A percentile compares a stretch with the other conserved stretches of the same genome.
Evolutionary conservation across 2,888 invertebrate species (phyloP).

Genomic region (Calliphora vomitoria): DNA sequence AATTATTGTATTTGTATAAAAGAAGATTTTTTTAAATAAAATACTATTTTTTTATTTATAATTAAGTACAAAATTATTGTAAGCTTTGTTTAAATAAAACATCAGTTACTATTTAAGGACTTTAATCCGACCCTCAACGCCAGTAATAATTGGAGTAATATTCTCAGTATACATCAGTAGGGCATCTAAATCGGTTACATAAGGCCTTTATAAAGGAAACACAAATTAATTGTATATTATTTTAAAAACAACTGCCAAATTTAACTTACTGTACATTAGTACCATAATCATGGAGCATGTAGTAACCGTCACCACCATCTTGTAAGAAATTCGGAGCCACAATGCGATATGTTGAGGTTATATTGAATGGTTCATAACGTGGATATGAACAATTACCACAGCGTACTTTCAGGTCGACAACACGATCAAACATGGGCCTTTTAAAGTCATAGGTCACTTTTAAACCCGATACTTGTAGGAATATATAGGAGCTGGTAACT

Average conservation of each 20-base stretch:
- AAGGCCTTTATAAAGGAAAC: constrained; percentile 63
- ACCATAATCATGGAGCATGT: constrained; percentile 83
- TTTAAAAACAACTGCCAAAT: not conserved
- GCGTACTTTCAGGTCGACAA: constrained; percentile 85
- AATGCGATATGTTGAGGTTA: constrained; percentile 87
- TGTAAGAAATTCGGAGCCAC: constrained; percentile 87
- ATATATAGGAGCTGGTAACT: constrained; percentile 75
- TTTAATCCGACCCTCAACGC: constrained; percentile 73
- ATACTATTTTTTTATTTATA: not conserved
- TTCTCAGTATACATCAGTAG: constrained; percentile 68
- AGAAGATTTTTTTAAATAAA: not conserved
- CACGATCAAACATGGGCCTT: constrained; percentile 86
- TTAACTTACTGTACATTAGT: constrained; percentile 80
- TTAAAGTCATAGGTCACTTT: constrained; percentile 86
- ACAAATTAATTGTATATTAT: constrained; percentile 8
- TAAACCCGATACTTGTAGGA: constrained; percentile 87
- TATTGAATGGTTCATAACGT: constrained; percentile 86
- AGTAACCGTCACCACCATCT: constrained; percentile 89
- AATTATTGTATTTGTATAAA: too few species aligned
- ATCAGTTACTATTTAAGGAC: constrained; percentile 43
- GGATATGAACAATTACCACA: constrained; percentile 85
- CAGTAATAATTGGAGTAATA: constrained; percentile 70
- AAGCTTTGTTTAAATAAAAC: not conserved
- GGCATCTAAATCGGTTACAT: constrained; percentile 74
- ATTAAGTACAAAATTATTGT: constrained; percentile 21